phyloP scores from a whole-genome alignment of 2,113 vertebrate species.

The Sphaerodactylus townsendi region DNA sequence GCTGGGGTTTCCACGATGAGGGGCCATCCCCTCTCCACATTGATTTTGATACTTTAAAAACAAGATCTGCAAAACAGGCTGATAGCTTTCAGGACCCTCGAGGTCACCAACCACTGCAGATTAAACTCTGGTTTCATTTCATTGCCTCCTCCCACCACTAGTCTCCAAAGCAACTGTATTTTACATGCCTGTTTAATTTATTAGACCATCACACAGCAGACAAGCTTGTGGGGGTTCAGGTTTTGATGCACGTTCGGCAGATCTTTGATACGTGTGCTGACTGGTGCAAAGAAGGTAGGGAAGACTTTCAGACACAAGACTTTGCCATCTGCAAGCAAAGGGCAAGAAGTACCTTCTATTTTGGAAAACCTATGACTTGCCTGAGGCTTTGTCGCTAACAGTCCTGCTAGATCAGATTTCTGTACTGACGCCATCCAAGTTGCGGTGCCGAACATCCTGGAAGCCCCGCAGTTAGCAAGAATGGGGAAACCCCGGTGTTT shows the following conservation, averaged over 20 bases:
- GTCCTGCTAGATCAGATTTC: too few species aligned
- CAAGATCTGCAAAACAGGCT: slow-evolving; percentile 62
- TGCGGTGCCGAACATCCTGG: too few species aligned
- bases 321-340: too few species aligned
- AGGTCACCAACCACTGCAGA: slow-evolving; percentile 54
- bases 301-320: too few species aligned
- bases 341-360: too few species aligned
- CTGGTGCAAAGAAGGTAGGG: too few species aligned
- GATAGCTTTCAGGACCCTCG: slow-evolving; percentile 29
- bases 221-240: slow-evolving; percentile 22
- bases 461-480: too few species aligned
- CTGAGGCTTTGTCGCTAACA: too few species aligned
- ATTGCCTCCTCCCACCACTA: background rate
- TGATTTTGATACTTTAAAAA: slow-evolving; percentile 54
- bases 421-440: too few species aligned
- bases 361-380: too few species aligned
- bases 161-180: slow-evolving; percentile 55
- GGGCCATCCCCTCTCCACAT: background rate
- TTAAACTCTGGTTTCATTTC: slow-evolving; percentile 19
- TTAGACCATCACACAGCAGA: slow-evolving; percentile 18
- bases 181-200: slow-evolving; percentile 52
- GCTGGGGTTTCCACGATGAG: slow-evolving; percentile 37
- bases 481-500: too few species aligned
- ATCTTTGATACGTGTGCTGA: too few species aligned
- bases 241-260: background rate